phyloP scores from a whole-genome alignment of 2,888 invertebrate species.

The Anarsia innoxiella region DNA sequence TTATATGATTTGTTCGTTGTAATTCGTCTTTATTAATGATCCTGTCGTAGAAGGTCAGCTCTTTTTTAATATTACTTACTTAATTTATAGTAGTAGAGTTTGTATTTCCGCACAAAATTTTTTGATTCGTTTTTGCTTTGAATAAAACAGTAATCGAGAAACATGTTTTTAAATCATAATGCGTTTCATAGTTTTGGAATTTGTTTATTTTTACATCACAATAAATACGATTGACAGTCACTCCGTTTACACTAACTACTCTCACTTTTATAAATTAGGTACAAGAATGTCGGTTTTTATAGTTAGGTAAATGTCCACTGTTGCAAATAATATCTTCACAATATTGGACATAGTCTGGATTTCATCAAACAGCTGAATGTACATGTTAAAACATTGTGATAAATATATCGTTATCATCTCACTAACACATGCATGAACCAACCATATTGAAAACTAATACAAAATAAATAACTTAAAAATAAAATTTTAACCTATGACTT shows the following conservation, averaged over 20 bases:
- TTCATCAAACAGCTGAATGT: not conserved
- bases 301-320: conserved; percentile 45
- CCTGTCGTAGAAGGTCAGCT: too few species aligned
- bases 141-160: too few species aligned
- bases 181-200: too few species aligned
- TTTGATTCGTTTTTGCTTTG: too few species aligned
- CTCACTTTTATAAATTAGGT: conserved; percentile 19
- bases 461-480: conserved; percentile 65
- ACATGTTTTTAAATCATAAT: too few species aligned
- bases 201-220: conserved; percentile 47
- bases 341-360: conserved; percentile 47
- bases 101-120: too few species aligned
- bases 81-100: too few species aligned
- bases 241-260: conserved; percentile 17
- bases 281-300: conserved; percentile 15
- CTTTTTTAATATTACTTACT: too few species aligned
- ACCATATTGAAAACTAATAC: conserved; percentile 21
- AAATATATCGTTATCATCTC: conserved; percentile 11
- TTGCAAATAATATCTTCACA: conserved; percentile 63
- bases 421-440: conserved; percentile 14
- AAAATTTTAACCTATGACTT: conserved; percentile 56
- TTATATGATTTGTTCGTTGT: conserved; percentile 13
- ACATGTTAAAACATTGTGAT: conserved; percentile 10
- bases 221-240: conserved; percentile 43
- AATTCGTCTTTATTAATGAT: too few species aligned